Percentiles rank a stretch among this genome's conserved stretches.
Evolutionary conservation across 2,797 vertebrate genomes (phyloP).

Genomic region (Neoniphon sammara): DNA sequence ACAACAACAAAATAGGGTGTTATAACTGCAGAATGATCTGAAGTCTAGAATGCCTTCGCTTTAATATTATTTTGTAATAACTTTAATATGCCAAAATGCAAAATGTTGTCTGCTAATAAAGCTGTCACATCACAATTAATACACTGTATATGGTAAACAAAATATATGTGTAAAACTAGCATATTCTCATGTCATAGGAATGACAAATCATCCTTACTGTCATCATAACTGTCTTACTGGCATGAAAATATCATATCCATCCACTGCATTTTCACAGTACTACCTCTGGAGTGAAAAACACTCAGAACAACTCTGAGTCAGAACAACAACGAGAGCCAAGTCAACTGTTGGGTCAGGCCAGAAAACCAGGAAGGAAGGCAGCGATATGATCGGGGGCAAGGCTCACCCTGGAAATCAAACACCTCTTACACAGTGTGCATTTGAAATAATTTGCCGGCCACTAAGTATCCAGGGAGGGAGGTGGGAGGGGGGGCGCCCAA

Average conservation of each 20-base stretch:
- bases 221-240: too few relatives aligned
- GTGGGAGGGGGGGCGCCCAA: slow-evolving; percentile 23
- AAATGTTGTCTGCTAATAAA: too few relatives aligned
- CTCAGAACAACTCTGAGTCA: not conserved
- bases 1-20: too few relatives aligned
- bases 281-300: not conserved
- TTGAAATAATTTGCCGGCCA: slow-evolving; percentile 24
- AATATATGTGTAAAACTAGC: not conserved
- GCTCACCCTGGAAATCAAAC: not conserved
- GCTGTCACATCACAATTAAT: too few relatives aligned
- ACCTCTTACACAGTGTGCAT: not conserved
- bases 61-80: too few relatives aligned
- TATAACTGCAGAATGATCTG: too few relatives aligned
- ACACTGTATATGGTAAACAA: not conserved
- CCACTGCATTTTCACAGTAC: not conserved
- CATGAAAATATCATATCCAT: not conserved
- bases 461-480: slow-evolving; percentile 27
- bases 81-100: too few relatives aligned
- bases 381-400: not conserved
- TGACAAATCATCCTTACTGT: too few relatives aligned
- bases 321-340: not conserved
- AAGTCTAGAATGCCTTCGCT: too few relatives aligned
- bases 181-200: too few relatives aligned
- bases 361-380: not conserved
- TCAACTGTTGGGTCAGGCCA: slow-evolving; percentile 5